A percentile compares a stretch with the other conserved stretches of the same genome.
Conservation (phyloP, 2,797 vertebrate species). For the Sphaeramia orbicularis region DNA sequence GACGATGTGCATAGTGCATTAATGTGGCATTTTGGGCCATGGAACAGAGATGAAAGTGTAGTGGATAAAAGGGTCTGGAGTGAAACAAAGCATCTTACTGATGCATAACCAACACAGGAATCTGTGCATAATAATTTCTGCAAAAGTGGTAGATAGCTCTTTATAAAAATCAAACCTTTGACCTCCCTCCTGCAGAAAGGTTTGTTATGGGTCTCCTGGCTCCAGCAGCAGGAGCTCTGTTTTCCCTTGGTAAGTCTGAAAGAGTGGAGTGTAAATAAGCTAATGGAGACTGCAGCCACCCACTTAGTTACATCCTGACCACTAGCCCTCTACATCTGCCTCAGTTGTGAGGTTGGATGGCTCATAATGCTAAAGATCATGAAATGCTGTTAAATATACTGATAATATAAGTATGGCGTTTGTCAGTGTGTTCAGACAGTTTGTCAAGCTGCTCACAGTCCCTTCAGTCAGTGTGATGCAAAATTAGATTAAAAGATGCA, state of each 20-base stretch:
- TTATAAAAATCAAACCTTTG: constrained; percentile 65
- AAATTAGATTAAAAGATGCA: background rate
- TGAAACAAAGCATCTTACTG: constrained; percentile 36
- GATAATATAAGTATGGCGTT: background rate
- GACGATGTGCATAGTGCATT: constrained; percentile 36
- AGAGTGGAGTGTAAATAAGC: constrained; percentile 59
- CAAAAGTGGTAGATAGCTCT: constrained; percentile 54
- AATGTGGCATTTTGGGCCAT: constrained; percentile 42
- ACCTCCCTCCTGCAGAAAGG: constrained; percentile 73
- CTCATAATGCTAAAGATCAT: constrained; percentile 24
- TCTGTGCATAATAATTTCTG: constrained; percentile 52
- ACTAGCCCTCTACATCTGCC: constrained; percentile 24
- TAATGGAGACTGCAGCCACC: constrained; percentile 52
- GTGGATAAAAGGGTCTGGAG: constrained; percentile 49
- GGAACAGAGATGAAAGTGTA: constrained; percentile 44
- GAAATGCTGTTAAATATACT: background rate
- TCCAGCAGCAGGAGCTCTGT: constrained; percentile 63
- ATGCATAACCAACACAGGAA: constrained; percentile 37
- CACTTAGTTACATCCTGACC: constrained; percentile 53
- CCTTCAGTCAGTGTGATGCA: constrained; percentile 25
- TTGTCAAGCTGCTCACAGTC: constrained; percentile 12
- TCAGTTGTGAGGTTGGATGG: constrained; percentile 17
- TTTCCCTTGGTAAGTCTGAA: constrained; percentile 66
- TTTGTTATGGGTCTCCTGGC: constrained; percentile 64
- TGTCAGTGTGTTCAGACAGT: constrained; percentile 34